phyloP scores from a whole-genome alignment of 2,797 vertebrate species.

The Syncerus caffer region DNA sequence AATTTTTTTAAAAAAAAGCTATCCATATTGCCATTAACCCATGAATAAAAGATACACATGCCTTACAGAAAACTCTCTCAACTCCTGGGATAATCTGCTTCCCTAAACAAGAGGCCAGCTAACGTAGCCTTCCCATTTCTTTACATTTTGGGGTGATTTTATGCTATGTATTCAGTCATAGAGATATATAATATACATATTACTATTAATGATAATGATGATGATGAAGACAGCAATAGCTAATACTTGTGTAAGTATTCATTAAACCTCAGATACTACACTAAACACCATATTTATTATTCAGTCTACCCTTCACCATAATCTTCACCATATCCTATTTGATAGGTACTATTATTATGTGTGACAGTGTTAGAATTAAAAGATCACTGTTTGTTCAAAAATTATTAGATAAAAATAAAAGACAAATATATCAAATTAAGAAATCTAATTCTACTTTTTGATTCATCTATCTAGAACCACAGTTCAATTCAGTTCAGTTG shows the following conservation, averaged over 20 bases:
- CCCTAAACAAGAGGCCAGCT: not conserved
- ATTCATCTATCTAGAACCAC: not conserved
- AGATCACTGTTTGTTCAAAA: constrained; percentile 5
- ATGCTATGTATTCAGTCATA: not conserved
- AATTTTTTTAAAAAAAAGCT: rapidly evolving
- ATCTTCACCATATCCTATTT: not conserved
- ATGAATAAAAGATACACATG: constrained; percentile 29
- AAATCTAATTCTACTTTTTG: constrained; percentile 17
- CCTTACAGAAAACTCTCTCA: constrained; percentile 18
- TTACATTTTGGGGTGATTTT: not conserved
- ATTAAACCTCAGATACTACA: not conserved
- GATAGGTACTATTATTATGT: not conserved
- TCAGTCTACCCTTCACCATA: not conserved
- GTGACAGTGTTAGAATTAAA: not conserved
- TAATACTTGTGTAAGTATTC: not conserved
- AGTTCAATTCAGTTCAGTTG: too few species aligned
- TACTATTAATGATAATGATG: not conserved
- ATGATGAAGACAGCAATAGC: not conserved
- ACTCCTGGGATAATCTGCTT: not conserved
- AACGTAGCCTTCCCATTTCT: not conserved
- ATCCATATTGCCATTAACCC: not conserved
- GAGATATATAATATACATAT: not conserved
- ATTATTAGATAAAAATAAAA: constrained; percentile 12
- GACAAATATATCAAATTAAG: not conserved
- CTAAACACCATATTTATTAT: not conserved